Evolutionary conservation across 2,797 vertebrate species (phyloP).

Genomic region (Parotocinclus haroldoi): DNA sequence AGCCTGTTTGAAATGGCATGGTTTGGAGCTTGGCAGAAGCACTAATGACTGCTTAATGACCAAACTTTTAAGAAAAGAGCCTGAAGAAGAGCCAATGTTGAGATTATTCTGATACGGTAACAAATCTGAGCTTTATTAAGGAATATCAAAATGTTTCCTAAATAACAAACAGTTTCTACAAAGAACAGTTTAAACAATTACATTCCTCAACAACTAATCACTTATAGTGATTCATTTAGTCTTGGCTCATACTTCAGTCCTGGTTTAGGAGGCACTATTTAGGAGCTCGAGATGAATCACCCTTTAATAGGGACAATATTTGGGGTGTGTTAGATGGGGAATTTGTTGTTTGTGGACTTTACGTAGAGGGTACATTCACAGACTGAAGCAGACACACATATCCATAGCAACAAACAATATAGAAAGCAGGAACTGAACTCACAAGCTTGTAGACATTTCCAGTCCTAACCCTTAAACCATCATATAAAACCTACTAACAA

Average conservation of each 20-base stretch:
- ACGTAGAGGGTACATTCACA: too few species aligned
- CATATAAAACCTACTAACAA: too few species aligned
- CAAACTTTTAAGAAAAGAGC: conserved; percentile 12
- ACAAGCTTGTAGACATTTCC: too few species aligned
- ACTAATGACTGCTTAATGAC: conserved; percentile 20
- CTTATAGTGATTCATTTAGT: background rate
- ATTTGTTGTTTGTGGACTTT: too few species aligned
- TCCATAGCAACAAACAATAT: too few species aligned
- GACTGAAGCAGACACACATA: too few species aligned
- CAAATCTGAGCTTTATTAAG: background rate
- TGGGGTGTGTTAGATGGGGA: background rate
- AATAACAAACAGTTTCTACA: background rate
- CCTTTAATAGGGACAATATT: conserved; percentile 40
- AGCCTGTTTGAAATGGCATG: conserved; percentile 40
- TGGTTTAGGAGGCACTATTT: conserved; percentile 21
- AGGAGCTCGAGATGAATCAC: conserved; percentile 52
- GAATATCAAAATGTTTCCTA: background rate
- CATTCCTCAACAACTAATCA: background rate
- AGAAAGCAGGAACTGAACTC: too few species aligned
- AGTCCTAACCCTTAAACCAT: too few species aligned
- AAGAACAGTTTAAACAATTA: background rate
- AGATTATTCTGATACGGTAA: too few species aligned
- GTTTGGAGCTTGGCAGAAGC: conserved; percentile 28
- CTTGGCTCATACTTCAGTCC: conserved; percentile 2
- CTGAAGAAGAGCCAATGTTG: too few species aligned